Base-by-base conservation (phyloP, 2,888 invertebrate species). In the Heteromurus nitidus region DNA sequence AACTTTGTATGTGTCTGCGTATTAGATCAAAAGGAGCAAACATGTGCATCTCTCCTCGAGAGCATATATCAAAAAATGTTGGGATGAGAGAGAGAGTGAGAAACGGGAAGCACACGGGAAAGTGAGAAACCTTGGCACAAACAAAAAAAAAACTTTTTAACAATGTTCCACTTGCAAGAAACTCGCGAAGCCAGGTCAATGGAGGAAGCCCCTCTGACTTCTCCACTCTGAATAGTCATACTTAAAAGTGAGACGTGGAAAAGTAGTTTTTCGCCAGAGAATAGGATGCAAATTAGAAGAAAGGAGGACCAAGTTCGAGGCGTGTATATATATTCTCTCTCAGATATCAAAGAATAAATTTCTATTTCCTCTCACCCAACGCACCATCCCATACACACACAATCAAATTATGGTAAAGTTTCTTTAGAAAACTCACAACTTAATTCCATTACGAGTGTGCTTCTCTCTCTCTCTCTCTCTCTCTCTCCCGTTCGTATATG, bases 321-420 rank as follows among this genome's bases (percentile, higher is more conserved):
- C 36, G 36, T 36, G 36, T 36, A 13, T 50, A n/a, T 3, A n/a
- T n/a, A 18, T n/a, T 50, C 5, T 50, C n/a, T 50, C 50, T 3
- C 50, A 3, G 13, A 13, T 50, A 24, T 55, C 9, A 55, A 5
- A 22, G 55, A 55, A 24, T 55, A 55, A 55, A 55, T 20, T 16
- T n/a, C 7, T 55, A 24, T 55, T 20, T 55, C 22, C 20, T 62
- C 62, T 30, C 31, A 16, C 28, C 47, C 47, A 47, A 16, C 47
- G n/a, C n/a, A 16, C 47, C 47, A 47, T 5, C 3, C 47, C n/a
- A 3, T n/a, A 50, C 20, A 3, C 11, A 26, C 28, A 68, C 70
- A 77, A 77, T 77, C 60, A 53, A 64, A 42, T 77, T 70, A 70
- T 69, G 42, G 20, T 53, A 44, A 64, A 77, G 77, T 77, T 77